These are phyloP conservation scores for Enteromius fasciolatus DNA, from an alignment of 2,797 vertebrate species.

Conservation along the genomic window DNA sequence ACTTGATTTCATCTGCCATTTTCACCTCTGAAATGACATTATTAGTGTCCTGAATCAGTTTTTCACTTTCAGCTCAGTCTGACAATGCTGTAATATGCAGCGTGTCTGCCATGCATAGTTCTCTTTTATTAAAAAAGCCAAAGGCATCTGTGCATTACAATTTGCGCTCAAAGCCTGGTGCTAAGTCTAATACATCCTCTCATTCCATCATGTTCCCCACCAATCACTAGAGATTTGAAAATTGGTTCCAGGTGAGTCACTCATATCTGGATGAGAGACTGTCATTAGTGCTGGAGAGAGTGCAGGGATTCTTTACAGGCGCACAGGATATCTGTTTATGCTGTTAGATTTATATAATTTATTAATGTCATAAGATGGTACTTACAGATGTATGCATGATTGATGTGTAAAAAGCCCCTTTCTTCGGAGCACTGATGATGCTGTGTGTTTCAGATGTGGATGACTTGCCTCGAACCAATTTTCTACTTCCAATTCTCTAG, in stretches of 20 bases:
- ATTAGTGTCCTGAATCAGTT: conserved; percentile 8
- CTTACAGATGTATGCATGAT: conserved; percentile 12
- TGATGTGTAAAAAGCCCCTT: conserved; percentile 10
- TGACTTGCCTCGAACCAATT: conserved; percentile 14
- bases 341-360: conserved; percentile 15
- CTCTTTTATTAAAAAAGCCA: conserved; percentile 42
- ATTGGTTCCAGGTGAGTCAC: conserved; percentile 40
- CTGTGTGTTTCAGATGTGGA: conserved; percentile 13
- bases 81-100: background rate
- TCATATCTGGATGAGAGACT: conserved; percentile 19
- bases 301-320: conserved; percentile 12
- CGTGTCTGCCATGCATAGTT: background rate
- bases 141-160: conserved; percentile 29
- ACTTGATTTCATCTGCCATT: background rate
- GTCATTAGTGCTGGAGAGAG: conserved; percentile 12
- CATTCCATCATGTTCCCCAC: conserved; percentile 34
- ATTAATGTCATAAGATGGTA: conserved; percentile 18
- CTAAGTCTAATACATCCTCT: conserved; percentile 13
- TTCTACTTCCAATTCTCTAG: background rate
- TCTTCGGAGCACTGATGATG: background rate
- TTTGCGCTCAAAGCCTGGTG: background rate
- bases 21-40: conserved; percentile 26
- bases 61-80: background rate
- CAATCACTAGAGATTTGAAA: conserved; percentile 45
- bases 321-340: conserved; percentile 12